phyloP scores from a whole-genome alignment of 2,888 invertebrate genomes.

The Siphlonurus alternatus region DNA sequence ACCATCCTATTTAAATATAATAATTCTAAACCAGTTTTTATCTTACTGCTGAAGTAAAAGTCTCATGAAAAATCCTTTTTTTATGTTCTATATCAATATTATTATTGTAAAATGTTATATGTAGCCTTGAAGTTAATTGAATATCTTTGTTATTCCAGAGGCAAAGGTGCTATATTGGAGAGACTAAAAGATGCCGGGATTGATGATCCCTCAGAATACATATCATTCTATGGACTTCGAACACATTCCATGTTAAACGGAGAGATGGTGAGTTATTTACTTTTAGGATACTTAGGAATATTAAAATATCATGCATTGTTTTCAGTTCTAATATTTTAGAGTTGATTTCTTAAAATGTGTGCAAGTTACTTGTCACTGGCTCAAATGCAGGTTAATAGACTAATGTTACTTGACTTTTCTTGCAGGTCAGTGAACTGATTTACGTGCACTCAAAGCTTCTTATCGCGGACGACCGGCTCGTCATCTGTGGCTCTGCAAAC shows the following conservation, averaged over 20 bases:
- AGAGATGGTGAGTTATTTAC: constrained; percentile 33
- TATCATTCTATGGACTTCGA: constrained; percentile 80
- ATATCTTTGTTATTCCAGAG: no score
- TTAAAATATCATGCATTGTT: neutral
- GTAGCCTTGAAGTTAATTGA: no score
- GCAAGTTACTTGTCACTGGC: neutral
- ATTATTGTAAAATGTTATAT: constrained; percentile 6
- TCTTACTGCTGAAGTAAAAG: no score
- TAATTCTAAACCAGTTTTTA: no score
- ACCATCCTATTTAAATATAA: no score
- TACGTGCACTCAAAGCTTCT: constrained; percentile 96
- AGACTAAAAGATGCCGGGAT: constrained; percentile 63
- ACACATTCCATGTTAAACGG: constrained; percentile 62
- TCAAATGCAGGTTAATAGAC: no score
- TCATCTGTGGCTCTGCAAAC: constrained; percentile 95
- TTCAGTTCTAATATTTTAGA: no score
- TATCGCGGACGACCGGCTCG: constrained; percentile 79
- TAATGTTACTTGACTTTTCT: constrained; percentile 2
- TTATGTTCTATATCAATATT: neutral
- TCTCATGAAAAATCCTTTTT: neutral
- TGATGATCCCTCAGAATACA: constrained; percentile 64
- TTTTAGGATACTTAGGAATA: neutral
- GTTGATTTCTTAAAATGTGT: no score
- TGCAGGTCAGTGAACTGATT: constrained; percentile 70
- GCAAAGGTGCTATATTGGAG: constrained; percentile 66